These are phyloP conservation scores for Catharus fuscescens DNA, from an alignment of 2,113 vertebrate genomes.

Conservation along the genomic window DNA sequence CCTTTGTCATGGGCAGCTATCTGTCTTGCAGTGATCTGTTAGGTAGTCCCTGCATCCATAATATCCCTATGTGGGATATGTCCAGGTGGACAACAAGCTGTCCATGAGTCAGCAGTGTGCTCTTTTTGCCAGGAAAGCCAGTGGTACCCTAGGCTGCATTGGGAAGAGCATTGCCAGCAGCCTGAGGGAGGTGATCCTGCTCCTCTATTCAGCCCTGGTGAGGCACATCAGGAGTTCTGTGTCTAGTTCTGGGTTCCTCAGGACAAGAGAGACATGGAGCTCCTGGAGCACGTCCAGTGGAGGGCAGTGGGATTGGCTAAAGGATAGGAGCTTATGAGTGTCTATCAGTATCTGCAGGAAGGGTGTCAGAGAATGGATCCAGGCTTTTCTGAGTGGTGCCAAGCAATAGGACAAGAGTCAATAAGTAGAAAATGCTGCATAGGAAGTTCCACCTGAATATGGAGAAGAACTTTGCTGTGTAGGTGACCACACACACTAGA, in stretches of 20 bases:
- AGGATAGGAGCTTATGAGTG: not conserved
- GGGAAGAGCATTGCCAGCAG: not conserved
- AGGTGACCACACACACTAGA: not conserved
- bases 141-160: rapidly evolving
- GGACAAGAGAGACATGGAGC: not conserved
- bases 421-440: not conserved
- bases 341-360: not conserved
- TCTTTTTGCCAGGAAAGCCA: not conserved
- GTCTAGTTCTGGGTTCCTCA: not conserved
- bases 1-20: not conserved
- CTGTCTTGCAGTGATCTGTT: not conserved
- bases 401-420: not conserved
- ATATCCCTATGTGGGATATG: not conserved
- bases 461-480: not conserved
- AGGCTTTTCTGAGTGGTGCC: not conserved
- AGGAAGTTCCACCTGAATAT: not conserved
- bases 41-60: not conserved
- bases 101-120: not conserved
- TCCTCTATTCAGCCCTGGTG: not conserved
- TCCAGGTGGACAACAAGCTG: not conserved
- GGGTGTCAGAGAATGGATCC: not conserved
- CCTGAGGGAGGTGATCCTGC: not conserved
- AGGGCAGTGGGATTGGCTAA: not conserved
- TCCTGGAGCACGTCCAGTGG: not conserved
- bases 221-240: not conserved